Evolutionary conservation across 1,140 invertebrate genomes (phyloP).

Genomic region (Meloidogyne exigua): DNA sequence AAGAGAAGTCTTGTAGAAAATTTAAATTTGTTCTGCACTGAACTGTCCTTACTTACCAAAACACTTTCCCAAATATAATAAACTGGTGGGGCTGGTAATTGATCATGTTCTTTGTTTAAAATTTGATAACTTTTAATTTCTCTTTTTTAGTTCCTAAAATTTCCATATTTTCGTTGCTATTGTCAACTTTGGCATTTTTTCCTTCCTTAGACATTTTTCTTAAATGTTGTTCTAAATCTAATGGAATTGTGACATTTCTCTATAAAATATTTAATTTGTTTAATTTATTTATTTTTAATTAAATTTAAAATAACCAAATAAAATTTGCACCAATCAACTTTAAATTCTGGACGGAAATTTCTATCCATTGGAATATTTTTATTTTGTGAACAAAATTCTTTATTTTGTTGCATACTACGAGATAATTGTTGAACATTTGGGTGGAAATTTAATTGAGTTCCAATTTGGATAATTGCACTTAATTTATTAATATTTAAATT

Average conservation of each 20-base stretch:
- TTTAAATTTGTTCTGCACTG: no score
- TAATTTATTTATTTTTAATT: neutral
- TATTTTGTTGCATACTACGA: constrained; percentile 43
- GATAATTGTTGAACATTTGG: constrained; percentile 52
- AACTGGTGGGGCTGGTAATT: constrained; percentile 17
- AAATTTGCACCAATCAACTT: constrained; percentile 59
- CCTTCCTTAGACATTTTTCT: neutral
- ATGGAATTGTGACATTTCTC: constrained; percentile 50
- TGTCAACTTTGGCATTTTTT: constrained; percentile 14
- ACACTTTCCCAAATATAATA: constrained; percentile 48
- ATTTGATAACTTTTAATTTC: neutral
- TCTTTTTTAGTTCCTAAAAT: neutral
- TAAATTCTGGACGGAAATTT: constrained; percentile 46
- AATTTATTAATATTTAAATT: neutral
- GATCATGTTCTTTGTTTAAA: neutral
- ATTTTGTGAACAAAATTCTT: constrained; percentile 50
- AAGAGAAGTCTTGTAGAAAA: no score
- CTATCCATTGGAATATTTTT: constrained; percentile 51
- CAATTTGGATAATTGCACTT: constrained; percentile 55
- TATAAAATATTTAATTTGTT: constrained; percentile 31
- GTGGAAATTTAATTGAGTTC: constrained; percentile 56
- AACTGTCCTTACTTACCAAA: constrained; percentile 32
- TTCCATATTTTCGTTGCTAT: constrained; percentile 7
- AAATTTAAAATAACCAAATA: constrained; percentile 31
- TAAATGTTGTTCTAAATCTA: constrained; percentile 16